phyloP scores from a whole-genome alignment of 1,140 invertebrate genomes.

The Penaeus japonicus region DNA sequence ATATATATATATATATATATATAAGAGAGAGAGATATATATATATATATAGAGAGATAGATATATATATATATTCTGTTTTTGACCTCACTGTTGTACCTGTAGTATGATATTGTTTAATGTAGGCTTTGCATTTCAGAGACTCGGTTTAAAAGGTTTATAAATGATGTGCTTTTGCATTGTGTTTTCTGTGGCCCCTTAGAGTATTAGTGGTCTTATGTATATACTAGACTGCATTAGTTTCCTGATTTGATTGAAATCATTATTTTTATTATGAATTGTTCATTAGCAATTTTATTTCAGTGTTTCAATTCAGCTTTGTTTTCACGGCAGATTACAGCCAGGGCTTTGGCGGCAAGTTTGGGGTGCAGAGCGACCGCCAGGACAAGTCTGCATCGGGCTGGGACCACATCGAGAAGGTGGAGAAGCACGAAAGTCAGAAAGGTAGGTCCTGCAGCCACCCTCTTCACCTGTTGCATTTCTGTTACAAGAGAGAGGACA shows the following conservation, averaged over 20 bases:
- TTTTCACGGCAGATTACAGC: slow-evolving; percentile 58
- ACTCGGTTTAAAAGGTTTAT: too few species aligned
- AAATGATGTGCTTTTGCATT: too few species aligned
- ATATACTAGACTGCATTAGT: too few species aligned
- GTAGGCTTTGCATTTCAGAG: too few species aligned
- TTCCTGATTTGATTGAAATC: neutral
- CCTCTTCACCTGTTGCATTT: neutral
- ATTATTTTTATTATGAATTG: neutral
- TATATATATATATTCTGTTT: too few species aligned
- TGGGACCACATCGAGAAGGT: slow-evolving; percentile 79
- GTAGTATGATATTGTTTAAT: too few species aligned
- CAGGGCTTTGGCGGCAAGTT: slow-evolving; percentile 80
- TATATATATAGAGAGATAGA: too few species aligned
- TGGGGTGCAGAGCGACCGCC: slow-evolving; percentile 79
- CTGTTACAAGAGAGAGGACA: neutral
- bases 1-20: too few species aligned
- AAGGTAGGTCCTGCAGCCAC: slow-evolving; percentile 69
- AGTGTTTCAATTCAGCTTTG: neutral
- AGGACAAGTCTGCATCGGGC: slow-evolving; percentile 79
- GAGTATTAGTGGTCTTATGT: too few species aligned
- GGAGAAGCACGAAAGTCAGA: slow-evolving; percentile 78
- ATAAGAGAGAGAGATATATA: too few species aligned
- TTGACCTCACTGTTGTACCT: too few species aligned
- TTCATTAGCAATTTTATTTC: neutral
- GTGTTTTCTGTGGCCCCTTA: too few species aligned